Base-by-base conservation (phyloP, 2,888 invertebrate species). In the Pachydiplax longipennis region DNA sequence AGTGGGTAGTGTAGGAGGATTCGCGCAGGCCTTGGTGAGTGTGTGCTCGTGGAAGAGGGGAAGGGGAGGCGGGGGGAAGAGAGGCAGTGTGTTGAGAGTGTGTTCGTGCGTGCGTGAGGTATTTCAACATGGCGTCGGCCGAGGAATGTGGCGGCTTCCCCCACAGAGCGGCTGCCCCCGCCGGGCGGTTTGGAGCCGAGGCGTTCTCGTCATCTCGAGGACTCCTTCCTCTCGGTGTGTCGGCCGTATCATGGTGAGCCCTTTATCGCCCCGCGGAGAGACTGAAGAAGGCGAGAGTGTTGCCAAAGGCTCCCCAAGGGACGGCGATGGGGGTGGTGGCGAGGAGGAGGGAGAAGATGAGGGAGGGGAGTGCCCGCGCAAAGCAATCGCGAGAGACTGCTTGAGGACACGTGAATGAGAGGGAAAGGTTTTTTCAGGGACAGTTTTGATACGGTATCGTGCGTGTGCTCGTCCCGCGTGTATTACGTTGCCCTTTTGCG, bases 111-210 rank as follows among this genome's bases (percentile, higher is more conserved):
- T 61, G 87, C 61, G 87, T 87, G 87, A 87, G 87, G 87, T 87
- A 94, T 94, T 94, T 94, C 94, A 94, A 94, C 93, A 94, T 94
- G 94, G 94, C 94, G 93, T 94, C 93, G 93, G 93, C 93, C 93
- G 92, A 93, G 94, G 94, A 94, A 94, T 94, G 94, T 94, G 93
- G 93, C 93, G 93, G 93, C 92, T 93, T 93, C 93, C 93, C 93
- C 93, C 93, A 58, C 35, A 87, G 87, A 61, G 87, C 61, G 87
- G 65, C 87, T 61, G 53, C 53, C 53, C 53, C 83, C 83, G 83
- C 87, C 87, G 87, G 87, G 87, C 87, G 61, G 53, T 58, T 53
- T 35, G 83, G 83, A 58, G 82, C 13, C 40, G 37, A 87, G 87
- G 87, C 87, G 87, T 31, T 83, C 58, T 58, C 83, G 83, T 87